Evolutionary conservation across 2,888 invertebrate genomes (phyloP).

Genomic region (Hirtodrosophila alboralis): DNA sequence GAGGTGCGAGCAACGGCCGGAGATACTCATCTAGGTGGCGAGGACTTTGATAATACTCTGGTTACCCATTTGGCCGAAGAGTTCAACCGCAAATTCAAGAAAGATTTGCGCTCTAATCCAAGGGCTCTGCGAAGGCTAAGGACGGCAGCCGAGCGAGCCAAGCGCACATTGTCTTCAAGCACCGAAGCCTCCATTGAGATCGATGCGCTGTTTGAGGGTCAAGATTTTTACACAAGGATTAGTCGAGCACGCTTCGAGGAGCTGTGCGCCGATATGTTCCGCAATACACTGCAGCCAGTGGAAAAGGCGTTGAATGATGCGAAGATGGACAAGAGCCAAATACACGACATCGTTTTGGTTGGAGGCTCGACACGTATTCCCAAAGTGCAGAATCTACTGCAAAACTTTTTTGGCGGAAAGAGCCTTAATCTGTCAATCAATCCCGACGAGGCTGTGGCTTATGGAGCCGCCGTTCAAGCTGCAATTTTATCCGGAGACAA

Average conservation of each 20-base stretch:
- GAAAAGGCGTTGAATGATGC: conserved; percentile 91
- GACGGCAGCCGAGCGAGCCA: conserved; percentile 91
- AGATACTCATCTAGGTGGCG: conserved; percentile 96
- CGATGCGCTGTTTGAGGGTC: conserved; percentile 90
- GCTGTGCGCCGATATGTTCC: conserved; percentile 89
- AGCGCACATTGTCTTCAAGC: conserved; percentile 90
- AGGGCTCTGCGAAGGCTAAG: conserved; percentile 89
- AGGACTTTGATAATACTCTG: conserved; percentile 94
- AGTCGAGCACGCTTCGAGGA: conserved; percentile 91
- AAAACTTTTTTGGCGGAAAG: conserved; percentile 91
- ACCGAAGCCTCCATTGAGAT: conserved; percentile 91
- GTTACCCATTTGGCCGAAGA: conserved; percentile 94
- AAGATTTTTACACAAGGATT: conserved; percentile 89
- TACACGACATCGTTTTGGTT: conserved; percentile 91
- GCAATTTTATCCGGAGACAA: conserved; percentile 88
- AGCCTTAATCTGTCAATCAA: conserved; percentile 90
- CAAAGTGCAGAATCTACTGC: conserved; percentile 89
- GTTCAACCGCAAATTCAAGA: conserved; percentile 91
- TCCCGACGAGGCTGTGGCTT: conserved; percentile 92
- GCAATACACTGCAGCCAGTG: conserved; percentile 90
- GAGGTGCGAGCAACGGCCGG: conserved; percentile 98
- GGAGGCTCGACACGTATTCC: conserved; percentile 93
- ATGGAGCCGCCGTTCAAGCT: conserved; percentile 90
- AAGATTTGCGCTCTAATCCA: conserved; percentile 88
- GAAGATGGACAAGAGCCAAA: conserved; percentile 90